Conservation (phyloP, 2,113 vertebrate genomes). For the Formicarius rufipectus region DNA sequence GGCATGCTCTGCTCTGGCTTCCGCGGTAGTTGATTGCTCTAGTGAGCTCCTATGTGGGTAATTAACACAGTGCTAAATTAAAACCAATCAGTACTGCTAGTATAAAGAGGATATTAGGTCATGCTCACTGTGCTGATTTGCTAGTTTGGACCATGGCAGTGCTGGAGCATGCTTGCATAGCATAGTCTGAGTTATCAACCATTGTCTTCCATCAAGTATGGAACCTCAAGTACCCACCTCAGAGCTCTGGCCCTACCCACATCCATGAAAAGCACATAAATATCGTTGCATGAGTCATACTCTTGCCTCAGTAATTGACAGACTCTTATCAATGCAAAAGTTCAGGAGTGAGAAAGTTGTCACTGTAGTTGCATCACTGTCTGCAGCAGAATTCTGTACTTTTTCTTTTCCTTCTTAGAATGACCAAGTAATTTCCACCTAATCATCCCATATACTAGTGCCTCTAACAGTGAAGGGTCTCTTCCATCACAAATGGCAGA, state of each 20-base stretch:
- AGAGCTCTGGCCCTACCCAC: not conserved
- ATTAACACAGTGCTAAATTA: not conserved
- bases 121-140: not conserved
- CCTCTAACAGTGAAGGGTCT: not conserved
- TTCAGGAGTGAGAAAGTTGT: not conserved
- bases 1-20: not conserved
- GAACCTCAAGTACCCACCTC: not conserved
- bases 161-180: not conserved
- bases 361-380: fast-evolving
- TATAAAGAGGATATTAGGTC: not conserved
- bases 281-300: not conserved
- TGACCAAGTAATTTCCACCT: not conserved
- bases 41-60: not conserved
- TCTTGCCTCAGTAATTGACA: not conserved
- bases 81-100: not conserved
- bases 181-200: not conserved
- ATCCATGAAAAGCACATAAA: not conserved
- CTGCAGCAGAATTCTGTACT: not conserved
- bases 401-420: not conserved
- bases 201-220: not conserved
- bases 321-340: not conserved
- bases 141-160: not conserved
- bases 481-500: not conserved
- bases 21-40: not conserved
- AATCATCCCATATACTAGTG: not conserved